phyloP scores from a whole-genome alignment of 2,888 invertebrate species.

The Parnassius smintheus region DNA sequence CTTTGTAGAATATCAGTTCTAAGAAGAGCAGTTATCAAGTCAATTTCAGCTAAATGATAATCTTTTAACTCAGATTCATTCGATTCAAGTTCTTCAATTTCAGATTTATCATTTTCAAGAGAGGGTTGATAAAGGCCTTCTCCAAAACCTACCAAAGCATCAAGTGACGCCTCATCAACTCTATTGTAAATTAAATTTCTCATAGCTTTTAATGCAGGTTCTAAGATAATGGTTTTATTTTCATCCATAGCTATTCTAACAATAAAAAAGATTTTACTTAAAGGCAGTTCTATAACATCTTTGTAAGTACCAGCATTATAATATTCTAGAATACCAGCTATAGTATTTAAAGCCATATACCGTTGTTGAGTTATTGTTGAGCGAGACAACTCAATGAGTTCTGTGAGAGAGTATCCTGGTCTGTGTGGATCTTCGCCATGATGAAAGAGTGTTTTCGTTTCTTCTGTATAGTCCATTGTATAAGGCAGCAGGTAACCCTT shows the following conservation, averaged over 20 bases:
- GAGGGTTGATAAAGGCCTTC: constrained; percentile 84
- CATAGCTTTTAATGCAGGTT: constrained; percentile 88
- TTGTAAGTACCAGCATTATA: constrained; percentile 89
- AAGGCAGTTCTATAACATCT: constrained; percentile 86
- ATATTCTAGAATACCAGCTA: constrained; percentile 89
- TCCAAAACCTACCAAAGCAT: constrained; percentile 84
- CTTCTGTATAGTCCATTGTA: constrained; percentile 78
- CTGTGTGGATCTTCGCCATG: constrained; percentile 96
- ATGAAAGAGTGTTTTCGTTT: constrained; percentile 87
- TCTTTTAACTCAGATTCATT: constrained; percentile 87
- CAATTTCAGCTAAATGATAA: constrained; percentile 91
- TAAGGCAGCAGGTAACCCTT: constrained; percentile 89
- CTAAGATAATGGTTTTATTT: constrained; percentile 85
- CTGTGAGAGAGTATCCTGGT: constrained; percentile 95
- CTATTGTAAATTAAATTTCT: constrained; percentile 87
- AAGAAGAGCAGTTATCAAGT: constrained; percentile 87
- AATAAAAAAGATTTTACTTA: constrained; percentile 89
- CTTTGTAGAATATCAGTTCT: constrained; percentile 89
- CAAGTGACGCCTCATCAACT: constrained; percentile 89
- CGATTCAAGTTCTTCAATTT: constrained; percentile 79
- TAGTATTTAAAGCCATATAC: constrained; percentile 87
- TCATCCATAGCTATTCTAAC: constrained; percentile 94
- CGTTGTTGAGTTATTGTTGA: constrained; percentile 92
- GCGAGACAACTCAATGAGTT: constrained; percentile 89
- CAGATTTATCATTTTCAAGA: constrained; percentile 73